Conservation (phyloP, 2,113 vertebrate species). For the Fukomys damarensis region DNA sequence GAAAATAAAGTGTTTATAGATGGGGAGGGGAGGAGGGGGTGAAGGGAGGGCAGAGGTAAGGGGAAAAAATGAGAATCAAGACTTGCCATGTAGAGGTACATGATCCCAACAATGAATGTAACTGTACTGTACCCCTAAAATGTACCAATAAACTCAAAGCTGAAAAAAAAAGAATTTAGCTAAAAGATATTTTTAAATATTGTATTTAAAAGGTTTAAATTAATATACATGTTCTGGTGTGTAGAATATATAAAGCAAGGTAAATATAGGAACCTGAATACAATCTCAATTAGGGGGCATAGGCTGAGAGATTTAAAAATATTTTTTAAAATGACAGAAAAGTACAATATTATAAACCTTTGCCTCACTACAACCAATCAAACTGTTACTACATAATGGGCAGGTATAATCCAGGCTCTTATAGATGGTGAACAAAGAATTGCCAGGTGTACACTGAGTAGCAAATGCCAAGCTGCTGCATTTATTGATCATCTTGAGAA, state of each 20-base stretch:
- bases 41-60: too few relatives aligned
- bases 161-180: not conserved
- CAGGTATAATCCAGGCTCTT: not conserved
- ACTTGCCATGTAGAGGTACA: too few relatives aligned
- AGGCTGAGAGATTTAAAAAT: not conserved
- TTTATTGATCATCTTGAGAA: not conserved
- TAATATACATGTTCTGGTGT: not conserved
- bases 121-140: too few relatives aligned
- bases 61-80: too few relatives aligned
- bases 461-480: not conserved
- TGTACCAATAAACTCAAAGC: too few relatives aligned
- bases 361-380: not conserved
- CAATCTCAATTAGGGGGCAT: not conserved
- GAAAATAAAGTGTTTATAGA: too few relatives aligned
- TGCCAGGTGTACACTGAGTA: not conserved
- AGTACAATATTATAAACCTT: not conserved
- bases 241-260: not conserved
- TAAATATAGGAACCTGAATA: not conserved
- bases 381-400: not conserved
- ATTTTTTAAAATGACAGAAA: not conserved
- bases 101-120: too few relatives aligned
- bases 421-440: not conserved
- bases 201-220: not conserved
- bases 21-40: too few relatives aligned
- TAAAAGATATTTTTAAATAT: not conserved